Evolutionary conservation across 2,113 vertebrate genomes (phyloP).

Genomic region (Spilogale gracilis): DNA sequence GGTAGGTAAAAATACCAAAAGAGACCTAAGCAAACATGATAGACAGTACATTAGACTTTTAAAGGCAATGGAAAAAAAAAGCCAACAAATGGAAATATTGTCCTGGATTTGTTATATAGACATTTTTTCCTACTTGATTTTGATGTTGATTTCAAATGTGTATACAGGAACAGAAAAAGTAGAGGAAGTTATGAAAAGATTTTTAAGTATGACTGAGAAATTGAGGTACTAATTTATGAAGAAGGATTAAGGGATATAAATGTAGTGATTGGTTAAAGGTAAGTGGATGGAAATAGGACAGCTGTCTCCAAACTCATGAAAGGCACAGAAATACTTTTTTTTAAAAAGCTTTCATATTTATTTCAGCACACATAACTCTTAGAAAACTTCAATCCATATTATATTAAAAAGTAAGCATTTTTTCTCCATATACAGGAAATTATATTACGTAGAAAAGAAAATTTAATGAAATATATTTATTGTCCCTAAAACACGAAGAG

Average conservation of each 20-base stretch:
- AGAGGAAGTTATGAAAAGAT: conserved; percentile 52
- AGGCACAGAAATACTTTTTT: background rate
- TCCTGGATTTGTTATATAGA: background rate
- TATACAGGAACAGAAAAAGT: conserved; percentile 41
- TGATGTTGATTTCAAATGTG: conserved; percentile 52
- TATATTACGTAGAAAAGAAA: background rate
- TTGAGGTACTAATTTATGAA: background rate
- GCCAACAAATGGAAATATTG: background rate
- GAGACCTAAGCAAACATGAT: background rate
- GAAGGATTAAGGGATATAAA: conserved; percentile 22
- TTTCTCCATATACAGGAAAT: background rate
- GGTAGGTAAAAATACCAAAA: conserved; percentile 63
- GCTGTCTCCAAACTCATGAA: background rate
- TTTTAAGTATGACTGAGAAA: conserved; percentile 41
- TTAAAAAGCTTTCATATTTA: background rate
- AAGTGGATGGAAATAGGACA: background rate
- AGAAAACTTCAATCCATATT: conserved; percentile 3
- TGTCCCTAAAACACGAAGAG: background rate
- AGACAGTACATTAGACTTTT: background rate
- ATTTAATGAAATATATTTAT: background rate
- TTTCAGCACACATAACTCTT: background rate
- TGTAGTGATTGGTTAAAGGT: background rate
- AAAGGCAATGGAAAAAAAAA: background rate
- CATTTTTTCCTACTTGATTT: conserved; percentile 42
- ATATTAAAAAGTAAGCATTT: background rate